Evolutionary conservation across 1,140 invertebrate species (phyloP), one percentile per base, ranked within the genome.

Genomic region (Scaptodrosophila lebanonensis): DNA sequence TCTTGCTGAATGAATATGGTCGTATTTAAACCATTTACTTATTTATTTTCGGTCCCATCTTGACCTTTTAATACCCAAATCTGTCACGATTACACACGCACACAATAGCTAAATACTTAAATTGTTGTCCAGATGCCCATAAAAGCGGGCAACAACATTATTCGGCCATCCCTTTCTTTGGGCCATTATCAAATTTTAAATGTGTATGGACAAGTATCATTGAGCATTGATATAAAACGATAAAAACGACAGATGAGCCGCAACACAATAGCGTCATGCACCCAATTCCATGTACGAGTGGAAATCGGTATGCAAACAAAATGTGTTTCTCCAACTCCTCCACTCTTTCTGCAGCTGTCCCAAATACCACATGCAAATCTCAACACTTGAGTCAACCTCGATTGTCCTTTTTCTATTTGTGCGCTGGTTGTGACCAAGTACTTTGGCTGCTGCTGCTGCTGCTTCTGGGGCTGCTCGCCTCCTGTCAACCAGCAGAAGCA

Each of bases 101-200:
- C 42, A 57, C 44, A 25, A 33, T 49, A 52, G 42, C 29, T 50
- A 60, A 66, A 66, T 50, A 61, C 51, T 27, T 32, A 36, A 58
- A 62, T 53, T 44, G 56, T 60, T 49, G 57, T 54, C 56, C 40
- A 77, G 66, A 63, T 62, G 52, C 27, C 18, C 50, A 77, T 49
- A 66, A 66, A 56, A 59, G 75, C 27, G 36, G 43, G 35, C 22
- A 43, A 30, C 45, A 17, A 15, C 42, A 39, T 33, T 51, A 45
- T 50, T 57, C 58, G 53, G 66, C 66, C 70, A 63, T 59, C 58
- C 62, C 49, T 39, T 49, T 63, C 66, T 70, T 77, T 58, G 45
- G 52, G 47, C 49, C 53, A 77, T 69, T 77, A 67, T 77, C 62
- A 57, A 77, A 56, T 71, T 75, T 59, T 73, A 60, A 64, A 68